A percentile compares a stretch with the other conserved stretches of the same genome.
phyloP scores from a whole-genome alignment of 2,797 vertebrate genomes.

The Cossypha caffra region DNA sequence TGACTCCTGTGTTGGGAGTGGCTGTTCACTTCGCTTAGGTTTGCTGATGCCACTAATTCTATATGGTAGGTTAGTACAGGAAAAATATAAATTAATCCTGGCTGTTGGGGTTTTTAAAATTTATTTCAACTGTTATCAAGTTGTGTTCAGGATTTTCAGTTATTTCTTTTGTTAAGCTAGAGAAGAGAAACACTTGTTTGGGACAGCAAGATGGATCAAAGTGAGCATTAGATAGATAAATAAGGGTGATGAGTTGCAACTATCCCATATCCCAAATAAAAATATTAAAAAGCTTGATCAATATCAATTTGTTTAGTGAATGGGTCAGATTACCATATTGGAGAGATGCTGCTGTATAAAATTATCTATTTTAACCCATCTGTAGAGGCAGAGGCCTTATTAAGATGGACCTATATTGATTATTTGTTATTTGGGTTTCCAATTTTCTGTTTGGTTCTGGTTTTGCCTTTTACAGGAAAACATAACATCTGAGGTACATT shows the following conservation, averaged over 20 bases:
- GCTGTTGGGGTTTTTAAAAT: fast-evolving
- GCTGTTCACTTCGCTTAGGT: background rate
- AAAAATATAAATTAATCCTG: background rate
- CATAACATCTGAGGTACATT: background rate
- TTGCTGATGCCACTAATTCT: background rate
- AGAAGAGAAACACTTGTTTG: background rate
- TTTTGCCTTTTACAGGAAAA: background rate
- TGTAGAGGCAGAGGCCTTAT: background rate
- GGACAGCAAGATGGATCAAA: background rate
- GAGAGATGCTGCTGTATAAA: background rate
- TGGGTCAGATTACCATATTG: background rate
- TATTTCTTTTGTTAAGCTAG: background rate
- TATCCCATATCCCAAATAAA: background rate
- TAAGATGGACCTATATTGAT: fast-evolving
- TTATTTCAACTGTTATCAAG: background rate
- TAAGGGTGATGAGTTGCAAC: background rate
- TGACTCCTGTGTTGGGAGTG: background rate
- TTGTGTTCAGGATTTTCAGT: background rate
- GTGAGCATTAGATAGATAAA: background rate
- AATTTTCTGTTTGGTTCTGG: background rate
- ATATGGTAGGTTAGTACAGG: background rate
- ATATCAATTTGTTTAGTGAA: background rate
- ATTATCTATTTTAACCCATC: background rate
- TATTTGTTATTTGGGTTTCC: background rate
- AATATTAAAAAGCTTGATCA: background rate